Evolutionary conservation across 2,797 vertebrate genomes (phyloP).

Genomic region (Gadopsis marmoratus): DNA sequence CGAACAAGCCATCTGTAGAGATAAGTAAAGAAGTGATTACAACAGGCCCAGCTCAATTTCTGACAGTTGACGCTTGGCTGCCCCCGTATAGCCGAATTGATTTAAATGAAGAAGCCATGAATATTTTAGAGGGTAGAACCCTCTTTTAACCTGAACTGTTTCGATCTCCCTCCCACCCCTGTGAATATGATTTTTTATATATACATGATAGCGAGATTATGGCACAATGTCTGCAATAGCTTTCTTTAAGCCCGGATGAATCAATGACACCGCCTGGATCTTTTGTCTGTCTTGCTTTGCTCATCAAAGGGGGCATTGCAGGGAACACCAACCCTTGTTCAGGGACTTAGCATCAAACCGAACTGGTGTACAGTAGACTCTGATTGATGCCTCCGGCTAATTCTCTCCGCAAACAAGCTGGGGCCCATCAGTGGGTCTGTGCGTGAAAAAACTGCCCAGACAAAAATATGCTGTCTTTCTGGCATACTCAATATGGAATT

Average conservation of each 20-base stretch:
- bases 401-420: conserved; percentile 74
- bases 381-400: conserved; percentile 71
- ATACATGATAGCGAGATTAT: conserved; percentile 74
- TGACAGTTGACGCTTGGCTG: conserved; percentile 82
- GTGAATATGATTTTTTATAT: neutral
- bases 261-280: conserved; percentile 76
- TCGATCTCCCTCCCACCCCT: conserved; percentile 56
- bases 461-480: conserved; percentile 38
- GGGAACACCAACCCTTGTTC: conserved; percentile 76
- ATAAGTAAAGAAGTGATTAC: conserved; percentile 86
- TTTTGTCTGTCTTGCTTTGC: conserved; percentile 72
- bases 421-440: conserved; percentile 48
- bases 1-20: conserved; percentile 81
- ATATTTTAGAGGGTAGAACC: conserved; percentile 81
- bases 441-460: conserved; percentile 21
- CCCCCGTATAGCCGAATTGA: conserved; percentile 80
- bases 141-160: conserved; percentile 75
- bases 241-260: conserved; percentile 76
- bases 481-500: conserved; percentile 21
- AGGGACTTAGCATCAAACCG: conserved; percentile 74
- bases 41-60: conserved; percentile 82
- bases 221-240: conserved; percentile 72
- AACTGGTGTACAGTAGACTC: conserved; percentile 62
- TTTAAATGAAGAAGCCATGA: conserved; percentile 88
- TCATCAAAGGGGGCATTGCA: conserved; percentile 81